Base-by-base conservation (phyloP, 1,140 invertebrate genomes). In the Metopolophium dirhodum region DNA sequence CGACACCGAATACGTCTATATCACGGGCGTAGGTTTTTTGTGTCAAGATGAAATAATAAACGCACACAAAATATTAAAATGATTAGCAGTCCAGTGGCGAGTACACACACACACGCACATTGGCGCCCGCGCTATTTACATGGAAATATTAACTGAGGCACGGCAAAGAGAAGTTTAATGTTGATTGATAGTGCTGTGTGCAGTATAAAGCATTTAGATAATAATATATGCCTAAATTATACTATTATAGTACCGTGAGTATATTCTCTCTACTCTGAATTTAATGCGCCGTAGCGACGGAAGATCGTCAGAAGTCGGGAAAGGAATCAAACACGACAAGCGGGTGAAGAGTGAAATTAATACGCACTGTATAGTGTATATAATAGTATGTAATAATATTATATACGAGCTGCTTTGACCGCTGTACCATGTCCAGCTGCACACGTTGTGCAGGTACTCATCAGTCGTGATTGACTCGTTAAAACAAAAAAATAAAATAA, bases 391-490 rank as follows among this genome's bases (percentile, higher is more conserved):
- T 86, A 47, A 47, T 86, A 86, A 47, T 86, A 86, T 86, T 45
- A 47, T 85, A 23, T 83, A 37, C 82, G 30, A 37, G 20, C 83
- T 26, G 23, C 37, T 26, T 77, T 22, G 83, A 26, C 83, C 83
- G 23, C 8, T 2, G 45, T 41, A 45, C 83, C 14, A 18, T 18
- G n/a, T n/a, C 30, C 20, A 6, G 47, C n/a, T n/a, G n/a, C 86
- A n/a, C 86, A 88, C 86, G 45, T n/a, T 88, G 7, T 77, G 18
- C 6, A n/a, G n/a, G 14, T 11, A n/a, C 85, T 35, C n/a, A 7
- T 22, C 30, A 30, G 86, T 51, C 86, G 86, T 88, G 47, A 88
- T 88, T 88, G 86, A 88, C 86, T 88, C 47, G 26, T 88, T 88
- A 49, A 51, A 88, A 51, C 14, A 23, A n/a, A 26, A 37, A 85